These are phyloP conservation scores for Vanessa tameamea DNA, from an alignment of 1,140 invertebrate species.

Conservation along the genomic window DNA sequence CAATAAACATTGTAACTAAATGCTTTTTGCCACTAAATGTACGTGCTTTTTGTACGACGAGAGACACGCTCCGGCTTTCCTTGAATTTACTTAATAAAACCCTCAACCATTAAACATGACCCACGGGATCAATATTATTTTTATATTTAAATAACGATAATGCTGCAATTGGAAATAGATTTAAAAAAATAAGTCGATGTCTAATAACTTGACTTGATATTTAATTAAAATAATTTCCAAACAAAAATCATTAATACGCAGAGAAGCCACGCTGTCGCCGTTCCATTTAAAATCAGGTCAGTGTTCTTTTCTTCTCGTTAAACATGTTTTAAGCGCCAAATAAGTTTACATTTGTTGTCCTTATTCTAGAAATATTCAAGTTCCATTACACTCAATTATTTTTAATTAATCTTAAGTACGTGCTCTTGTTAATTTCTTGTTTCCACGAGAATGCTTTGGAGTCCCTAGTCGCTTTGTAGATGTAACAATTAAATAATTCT, in stretches of 20 bases:
- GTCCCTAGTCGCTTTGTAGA: conserved; percentile 27
- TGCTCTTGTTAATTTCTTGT: conserved; percentile 39
- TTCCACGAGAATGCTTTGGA: conserved; percentile 28
- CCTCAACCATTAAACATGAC: not conserved
- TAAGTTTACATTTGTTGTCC: conserved; percentile 34
- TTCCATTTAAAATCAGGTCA: conserved; percentile 20
- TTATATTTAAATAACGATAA: not conserved
- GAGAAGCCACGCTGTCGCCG: conserved; percentile 5
- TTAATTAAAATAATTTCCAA: not conserved
- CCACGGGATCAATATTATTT: not conserved
- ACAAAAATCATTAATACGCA: conserved; percentile 8
- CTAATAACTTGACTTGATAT: too few relatives aligned
- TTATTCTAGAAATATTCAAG: conserved; percentile 39
- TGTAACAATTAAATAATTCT: conserved; percentile 32
- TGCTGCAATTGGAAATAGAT: too few relatives aligned
- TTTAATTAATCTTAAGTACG: conserved; percentile 67
- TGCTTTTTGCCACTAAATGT: not conserved
- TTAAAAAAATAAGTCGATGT: too few relatives aligned
- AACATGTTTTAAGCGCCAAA: conserved; percentile 22
- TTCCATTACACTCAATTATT: conserved; percentile 58
- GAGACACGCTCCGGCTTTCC: not conserved
- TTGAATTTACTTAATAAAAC: conserved; percentile 4
- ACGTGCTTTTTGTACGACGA: not conserved
- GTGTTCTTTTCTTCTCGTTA: conserved; percentile 14
- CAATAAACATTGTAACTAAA: not conserved